Conservation (phyloP, 1,140 invertebrate genomes). For the Calephelis nemesis region DNA sequence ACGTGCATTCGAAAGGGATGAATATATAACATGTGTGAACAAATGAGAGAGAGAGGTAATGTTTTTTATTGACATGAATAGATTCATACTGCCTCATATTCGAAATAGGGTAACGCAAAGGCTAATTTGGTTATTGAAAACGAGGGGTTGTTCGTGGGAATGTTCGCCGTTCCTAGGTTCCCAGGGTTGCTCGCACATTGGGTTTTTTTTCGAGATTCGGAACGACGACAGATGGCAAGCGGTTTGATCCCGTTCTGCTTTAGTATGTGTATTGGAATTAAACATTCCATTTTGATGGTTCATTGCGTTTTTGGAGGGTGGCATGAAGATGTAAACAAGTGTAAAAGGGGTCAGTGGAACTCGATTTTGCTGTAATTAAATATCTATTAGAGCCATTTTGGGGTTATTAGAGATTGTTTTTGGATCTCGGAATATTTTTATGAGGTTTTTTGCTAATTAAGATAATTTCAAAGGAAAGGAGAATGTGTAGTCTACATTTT, state of each 20-base stretch:
- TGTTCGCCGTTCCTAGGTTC: conserved; percentile 72
- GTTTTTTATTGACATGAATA: conserved; percentile 77
- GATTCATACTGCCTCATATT: conserved; percentile 77
- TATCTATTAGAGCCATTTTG: conserved; percentile 73
- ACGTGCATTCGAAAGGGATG: conserved; percentile 76
- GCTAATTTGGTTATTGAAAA: conserved; percentile 80
- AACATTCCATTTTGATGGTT: conserved; percentile 76
- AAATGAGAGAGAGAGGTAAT: conserved; percentile 49
- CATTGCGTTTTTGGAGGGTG: conserved; percentile 54
- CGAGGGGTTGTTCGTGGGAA: conserved; percentile 79
- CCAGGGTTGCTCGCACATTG: conserved; percentile 76
- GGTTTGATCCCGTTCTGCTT: conserved; percentile 66
- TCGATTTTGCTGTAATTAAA: conserved; percentile 69
- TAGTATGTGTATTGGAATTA: conserved; percentile 74
- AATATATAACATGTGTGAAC: conserved; percentile 43
- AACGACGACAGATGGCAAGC: conserved; percentile 77
- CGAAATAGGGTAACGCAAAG: conserved; percentile 79
- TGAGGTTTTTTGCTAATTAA: conserved; percentile 1
- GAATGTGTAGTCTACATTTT: conserved; percentile 1
- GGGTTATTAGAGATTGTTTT: conserved; percentile 65
- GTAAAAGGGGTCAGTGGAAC: conserved; percentile 77
- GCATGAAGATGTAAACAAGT: conserved; percentile 79
- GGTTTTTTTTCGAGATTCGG: conserved; percentile 73
- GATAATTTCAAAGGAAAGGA: conserved; percentile 17
- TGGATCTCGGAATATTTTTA: conserved; percentile 22